phyloP scores from a whole-genome alignment of 1,140 invertebrate genomes.

The Drosophila kikkawai region DNA sequence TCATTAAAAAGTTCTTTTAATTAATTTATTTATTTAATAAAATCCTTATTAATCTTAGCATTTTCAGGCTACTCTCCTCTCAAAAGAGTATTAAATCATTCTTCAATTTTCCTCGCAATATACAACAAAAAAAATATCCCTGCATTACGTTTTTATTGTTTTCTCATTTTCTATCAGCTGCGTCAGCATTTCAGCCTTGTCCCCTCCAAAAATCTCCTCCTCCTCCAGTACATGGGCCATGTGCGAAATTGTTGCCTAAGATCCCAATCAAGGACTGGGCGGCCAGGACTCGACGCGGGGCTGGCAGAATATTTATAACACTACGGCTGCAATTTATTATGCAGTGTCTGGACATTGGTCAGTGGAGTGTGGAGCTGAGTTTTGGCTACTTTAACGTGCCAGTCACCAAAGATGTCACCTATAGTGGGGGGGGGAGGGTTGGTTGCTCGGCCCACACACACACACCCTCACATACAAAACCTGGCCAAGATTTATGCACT shows the following conservation, averaged over 20 bases:
- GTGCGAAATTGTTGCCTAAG: constrained; percentile 75
- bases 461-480: constrained; percentile 22
- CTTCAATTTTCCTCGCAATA: constrained; percentile 10
- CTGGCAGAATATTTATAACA: constrained; percentile 74
- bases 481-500: constrained; percentile 75
- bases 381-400: constrained; percentile 55
- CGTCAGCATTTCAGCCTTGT: constrained; percentile 67
- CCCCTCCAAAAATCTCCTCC: constrained; percentile 44
- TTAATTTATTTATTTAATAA: background rate
- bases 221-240: constrained; percentile 45
- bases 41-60: rapidly evolving
- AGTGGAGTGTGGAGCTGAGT: constrained; percentile 28
- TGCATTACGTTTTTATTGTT: constrained; percentile 36
- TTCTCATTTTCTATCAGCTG: constrained; percentile 54
- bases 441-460: background rate
- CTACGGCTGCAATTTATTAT: constrained; percentile 80
- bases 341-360: constrained; percentile 63
- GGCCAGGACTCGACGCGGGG: constrained; percentile 7
- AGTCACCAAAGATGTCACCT: constrained; percentile 81
- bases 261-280: constrained; percentile 62
- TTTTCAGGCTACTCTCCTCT: too few species aligned
- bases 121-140: constrained; percentile 16
- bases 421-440: constrained; percentile 1
- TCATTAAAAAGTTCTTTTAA: background rate
- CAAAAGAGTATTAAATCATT: constrained; percentile 21